Evolutionary conservation across 2,797 vertebrate species (phyloP).

Genomic region (Vireo griseus): DNA sequence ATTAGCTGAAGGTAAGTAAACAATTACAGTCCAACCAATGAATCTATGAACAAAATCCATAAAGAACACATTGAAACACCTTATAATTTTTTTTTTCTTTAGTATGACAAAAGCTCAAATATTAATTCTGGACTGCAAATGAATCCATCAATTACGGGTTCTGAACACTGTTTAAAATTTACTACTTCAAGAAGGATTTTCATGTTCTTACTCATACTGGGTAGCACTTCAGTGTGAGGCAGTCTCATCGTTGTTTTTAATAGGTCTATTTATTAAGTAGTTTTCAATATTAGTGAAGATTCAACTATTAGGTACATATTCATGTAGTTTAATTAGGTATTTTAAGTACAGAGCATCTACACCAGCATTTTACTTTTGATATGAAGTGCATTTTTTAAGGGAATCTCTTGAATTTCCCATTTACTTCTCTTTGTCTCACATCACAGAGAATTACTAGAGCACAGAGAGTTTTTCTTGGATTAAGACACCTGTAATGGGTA

Average conservation of each 20-base stretch:
- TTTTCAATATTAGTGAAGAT: neutral
- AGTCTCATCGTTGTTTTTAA: constrained; percentile 5
- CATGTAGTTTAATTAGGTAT: neutral
- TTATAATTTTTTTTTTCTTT: neutral
- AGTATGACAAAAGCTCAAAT: neutral
- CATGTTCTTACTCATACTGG: neutral
- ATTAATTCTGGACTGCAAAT: neutral
- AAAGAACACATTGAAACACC: neutral
- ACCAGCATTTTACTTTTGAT: neutral
- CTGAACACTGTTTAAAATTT: neutral
- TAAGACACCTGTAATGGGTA: neutral
- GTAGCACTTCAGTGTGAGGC: neutral
- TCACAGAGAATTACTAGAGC: neutral
- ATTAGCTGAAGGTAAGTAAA: neutral
- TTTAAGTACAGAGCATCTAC: neutral
- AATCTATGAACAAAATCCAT: neutral
- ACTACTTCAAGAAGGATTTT: constrained; percentile 3
- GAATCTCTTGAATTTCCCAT: neutral
- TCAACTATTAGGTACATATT: neutral
- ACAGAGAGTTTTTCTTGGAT: neutral
- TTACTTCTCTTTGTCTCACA: neutral
- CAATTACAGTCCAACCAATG: neutral
- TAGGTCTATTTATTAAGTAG: neutral
- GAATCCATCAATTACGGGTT: neutral
- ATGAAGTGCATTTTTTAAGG: neutral